Base-by-base conservation (phyloP, 2,797 vertebrate species). In the Sebastes melanostomus region DNA sequence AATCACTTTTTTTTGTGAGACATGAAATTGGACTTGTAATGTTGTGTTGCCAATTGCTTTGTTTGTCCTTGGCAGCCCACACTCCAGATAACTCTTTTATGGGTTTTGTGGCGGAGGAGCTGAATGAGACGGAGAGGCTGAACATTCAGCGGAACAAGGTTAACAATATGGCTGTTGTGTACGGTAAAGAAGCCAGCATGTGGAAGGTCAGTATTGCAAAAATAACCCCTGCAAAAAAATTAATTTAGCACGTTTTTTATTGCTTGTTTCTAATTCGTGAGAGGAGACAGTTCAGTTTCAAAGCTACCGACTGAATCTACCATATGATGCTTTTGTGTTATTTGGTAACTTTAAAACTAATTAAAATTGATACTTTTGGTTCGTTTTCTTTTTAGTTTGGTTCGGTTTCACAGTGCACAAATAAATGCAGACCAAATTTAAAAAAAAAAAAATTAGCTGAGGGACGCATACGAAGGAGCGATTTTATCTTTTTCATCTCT, bases 51-150 rank as follows among this genome's bases (percentile, higher is more conserved):
- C 75, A 60, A 68, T 81, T 80, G 42, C 67, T 86, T 73, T 82
- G 80, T 91, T 87, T 84, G 82, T 91, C 81, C 92, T 80, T 67
- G 90, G 68, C 89, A 99, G 98, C 98, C 78, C 98, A 99, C 93
- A 99, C 98, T 32, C 98, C 98, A 0, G 98, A 99, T 91, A 99
- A 99, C 95, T 99, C 98, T 77, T 99, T 99, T 92, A 99, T 99
- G 98, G 98, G 98, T 79, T 99, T 99, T 7, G 98, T 98, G 91
- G 97, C 97, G 0, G 98, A 99, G 94, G 97, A 98, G 93, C 96
- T 98, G 89, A 98, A 97, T 59, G 94, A 96, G 84, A 98, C 98
- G 0, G 97, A 98, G 94, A 95, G 87, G 66, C 93, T 96, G 46
- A 89, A 95, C 75, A 96, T 98, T 89, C 96, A 96, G 87, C 95